phyloP scores from a whole-genome alignment of 1,140 invertebrate genomes.

The Sycobia sp. region DNA sequence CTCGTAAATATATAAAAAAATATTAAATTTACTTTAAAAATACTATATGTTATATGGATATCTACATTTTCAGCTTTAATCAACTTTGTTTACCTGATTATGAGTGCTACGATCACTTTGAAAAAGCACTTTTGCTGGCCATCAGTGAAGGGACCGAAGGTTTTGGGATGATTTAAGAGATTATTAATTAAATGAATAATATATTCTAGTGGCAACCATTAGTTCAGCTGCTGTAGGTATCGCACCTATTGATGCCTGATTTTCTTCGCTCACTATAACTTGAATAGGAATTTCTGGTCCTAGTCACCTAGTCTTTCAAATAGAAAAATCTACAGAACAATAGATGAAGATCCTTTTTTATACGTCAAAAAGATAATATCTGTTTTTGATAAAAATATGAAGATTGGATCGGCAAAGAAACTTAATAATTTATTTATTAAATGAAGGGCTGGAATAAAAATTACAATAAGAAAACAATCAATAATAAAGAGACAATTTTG shows the following conservation, averaged over 20 bases:
- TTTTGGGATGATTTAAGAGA: slow-evolving; percentile 85
- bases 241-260: slow-evolving; percentile 8
- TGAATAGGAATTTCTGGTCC: slow-evolving; percentile 26
- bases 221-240: slow-evolving; percentile 26
- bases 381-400: slow-evolving; percentile 33
- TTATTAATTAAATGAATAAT: slow-evolving; percentile 25
- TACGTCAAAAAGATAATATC: slow-evolving; percentile 26
- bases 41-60: too few relatives aligned
- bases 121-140: slow-evolving; percentile 85
- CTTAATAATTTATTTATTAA: slow-evolving; percentile 11
- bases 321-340: slow-evolving; percentile 11
- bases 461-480: not conserved
- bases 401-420: slow-evolving; percentile 22
- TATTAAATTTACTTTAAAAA: too few relatives aligned
- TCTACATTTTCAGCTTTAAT: slow-evolving; percentile 81
- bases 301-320: slow-evolving; percentile 21
- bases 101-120: slow-evolving; percentile 91
- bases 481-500: not conserved
- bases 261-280: slow-evolving; percentile 26
- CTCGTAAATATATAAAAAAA: too few relatives aligned
- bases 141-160: slow-evolving; percentile 96
- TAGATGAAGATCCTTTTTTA: slow-evolving; percentile 31
- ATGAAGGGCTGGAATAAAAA: slow-evolving; percentile 8
- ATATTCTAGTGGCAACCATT: slow-evolving; percentile 29
- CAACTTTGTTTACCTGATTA: slow-evolving; percentile 94